A percentile compares a stretch with the other conserved stretches of the same genome.
These are phyloP conservation scores for Myopa testacea DNA, from an alignment of 2,888 invertebrate genomes.

Conservation along the genomic window DNA sequence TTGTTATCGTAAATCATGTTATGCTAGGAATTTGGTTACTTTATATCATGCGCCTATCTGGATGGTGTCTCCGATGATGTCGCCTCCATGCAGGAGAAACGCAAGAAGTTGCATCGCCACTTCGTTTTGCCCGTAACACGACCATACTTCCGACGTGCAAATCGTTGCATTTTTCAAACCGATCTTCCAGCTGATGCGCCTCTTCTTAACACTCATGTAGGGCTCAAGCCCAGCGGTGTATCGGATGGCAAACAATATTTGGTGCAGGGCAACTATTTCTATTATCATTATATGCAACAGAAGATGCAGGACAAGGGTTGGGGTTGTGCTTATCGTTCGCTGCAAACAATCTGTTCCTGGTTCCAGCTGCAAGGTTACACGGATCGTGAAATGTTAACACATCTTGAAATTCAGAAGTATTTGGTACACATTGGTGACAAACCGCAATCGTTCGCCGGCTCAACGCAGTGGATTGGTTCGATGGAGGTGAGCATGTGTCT, in stretches of 20 bases:
- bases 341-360: slow-evolving; percentile 98
- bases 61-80: slow-evolving; percentile 76
- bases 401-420: slow-evolving; percentile 91
- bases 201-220: slow-evolving; percentile 81
- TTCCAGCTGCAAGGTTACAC: slow-evolving; percentile 90
- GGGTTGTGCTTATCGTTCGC: slow-evolving; percentile 98
- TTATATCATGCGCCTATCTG: slow-evolving; percentile 80
- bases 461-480: slow-evolving; percentile 97
- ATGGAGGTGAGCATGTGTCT: slow-evolving; percentile 95
- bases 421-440: slow-evolving; percentile 96
- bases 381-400: slow-evolving; percentile 80
- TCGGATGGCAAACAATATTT: slow-evolving; percentile 71
- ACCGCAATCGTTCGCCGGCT: slow-evolving; percentile 85
- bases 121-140: slow-evolving; percentile 76
- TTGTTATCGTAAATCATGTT: neutral
- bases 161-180: slow-evolving; percentile 72
- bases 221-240: slow-evolving; percentile 64
- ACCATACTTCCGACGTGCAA: slow-evolving; percentile 82
- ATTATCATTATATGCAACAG: slow-evolving; percentile 98
- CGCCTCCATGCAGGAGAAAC: slow-evolving; percentile 73
- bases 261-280: slow-evolving; percentile 88
- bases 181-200: slow-evolving; percentile 68
- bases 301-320: slow-evolving; percentile 96
- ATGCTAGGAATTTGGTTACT: slow-evolving; percentile 76
- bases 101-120: slow-evolving; percentile 78